Conservation (phyloP, 2,888 invertebrate species). For the Clivina fossor region DNA sequence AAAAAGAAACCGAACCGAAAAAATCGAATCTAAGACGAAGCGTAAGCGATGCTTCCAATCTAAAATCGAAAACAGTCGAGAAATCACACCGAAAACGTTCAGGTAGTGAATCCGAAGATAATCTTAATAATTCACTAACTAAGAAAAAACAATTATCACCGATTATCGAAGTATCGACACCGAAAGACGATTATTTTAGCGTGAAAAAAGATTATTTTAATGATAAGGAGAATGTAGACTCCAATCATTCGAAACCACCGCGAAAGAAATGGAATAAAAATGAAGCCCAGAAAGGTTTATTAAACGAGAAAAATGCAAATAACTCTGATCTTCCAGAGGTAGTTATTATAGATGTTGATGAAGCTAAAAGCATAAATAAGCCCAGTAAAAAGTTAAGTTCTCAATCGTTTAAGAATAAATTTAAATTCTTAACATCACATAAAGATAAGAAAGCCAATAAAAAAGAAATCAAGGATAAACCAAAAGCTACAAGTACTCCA, state of each 20-base stretch:
- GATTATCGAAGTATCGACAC: slow-evolving; percentile 72
- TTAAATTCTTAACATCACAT: slow-evolving; percentile 40
- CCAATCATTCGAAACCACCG: slow-evolving; percentile 8
- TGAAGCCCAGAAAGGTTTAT: slow-evolving; percentile 48
- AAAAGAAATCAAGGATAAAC: slow-evolving; percentile 47
- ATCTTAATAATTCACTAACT: slow-evolving; percentile 57
- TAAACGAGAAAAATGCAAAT: slow-evolving; percentile 45
- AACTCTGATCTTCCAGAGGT: slow-evolving; percentile 43
- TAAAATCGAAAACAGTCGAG: slow-evolving; percentile 55
- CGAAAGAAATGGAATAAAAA: slow-evolving; percentile 44
- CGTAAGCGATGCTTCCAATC: slow-evolving; percentile 60
- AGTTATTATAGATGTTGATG: slow-evolving; percentile 52
- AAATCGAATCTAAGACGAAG: slow-evolving; percentile 56
- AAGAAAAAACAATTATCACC: slow-evolving; percentile 74
- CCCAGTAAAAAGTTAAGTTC: slow-evolving; percentile 40
- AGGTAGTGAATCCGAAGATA: slow-evolving; percentile 64
- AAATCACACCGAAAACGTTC: slow-evolving; percentile 61
- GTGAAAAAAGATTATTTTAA: slow-evolving; percentile 17
- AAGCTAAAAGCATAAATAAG: slow-evolving; percentile 49
- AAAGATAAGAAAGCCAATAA: slow-evolving; percentile 56
- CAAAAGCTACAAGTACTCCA: slow-evolving; percentile 41
- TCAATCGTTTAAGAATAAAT: slow-evolving; percentile 33
- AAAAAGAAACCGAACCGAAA: slow-evolving; percentile 59
- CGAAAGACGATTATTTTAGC: slow-evolving; percentile 67
- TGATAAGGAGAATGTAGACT: slow-evolving; percentile 24